Evolutionary conservation across 2,797 vertebrate genomes (phyloP), one percentile per base, ranked within the genome.

Genomic region (Garrulus glandarius): DNA sequence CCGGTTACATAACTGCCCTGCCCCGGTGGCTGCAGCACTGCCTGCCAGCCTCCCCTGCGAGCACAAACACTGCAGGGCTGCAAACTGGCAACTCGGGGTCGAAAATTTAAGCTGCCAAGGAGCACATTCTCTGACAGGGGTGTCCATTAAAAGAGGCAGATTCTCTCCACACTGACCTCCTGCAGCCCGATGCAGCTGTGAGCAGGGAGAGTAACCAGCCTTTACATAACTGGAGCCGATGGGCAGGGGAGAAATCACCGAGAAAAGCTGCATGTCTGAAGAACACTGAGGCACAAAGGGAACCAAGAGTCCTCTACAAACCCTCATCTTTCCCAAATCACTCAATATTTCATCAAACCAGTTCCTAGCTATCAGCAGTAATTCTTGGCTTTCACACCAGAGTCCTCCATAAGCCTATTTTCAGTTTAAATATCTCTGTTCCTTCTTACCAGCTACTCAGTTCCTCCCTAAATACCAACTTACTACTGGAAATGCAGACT

Each of bases 1-100:
- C 79, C 5, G 43, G 80, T 92, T 88, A 93, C 72, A 55, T 86
- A 97, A 94, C 5, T 39, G 88, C 9, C 80, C 75, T 3, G 85
- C 77, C 23, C 47, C 14, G 44, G 44, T 0, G 41, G 71, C 83
- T 65, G 92, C 92, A 79, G 92, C 75, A 1, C 32, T 12, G 69
- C 74, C 5, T 10, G 69, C 44, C 86, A 68, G 64, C 60, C 91
- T 20, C 34, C 55, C 9, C 68, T 13, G 57, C 2, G 5, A 90
- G 76, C 20, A 47, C 23, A 1, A 49, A 18, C 9, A 8, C 8
- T 21, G 89, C 89, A 32, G 85, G 47, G 53, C 91, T 64, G 77
- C 3, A 8, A 32, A 55, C 0, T 1, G n/a, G 60, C 69, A 57
- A 8, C 89, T 82, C 85, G 2, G 92, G 49, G 1, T 4, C 36